These are phyloP conservation scores for Eledona agricola DNA, from an alignment of 2,888 invertebrate genomes.

Conservation along the genomic window DNA sequence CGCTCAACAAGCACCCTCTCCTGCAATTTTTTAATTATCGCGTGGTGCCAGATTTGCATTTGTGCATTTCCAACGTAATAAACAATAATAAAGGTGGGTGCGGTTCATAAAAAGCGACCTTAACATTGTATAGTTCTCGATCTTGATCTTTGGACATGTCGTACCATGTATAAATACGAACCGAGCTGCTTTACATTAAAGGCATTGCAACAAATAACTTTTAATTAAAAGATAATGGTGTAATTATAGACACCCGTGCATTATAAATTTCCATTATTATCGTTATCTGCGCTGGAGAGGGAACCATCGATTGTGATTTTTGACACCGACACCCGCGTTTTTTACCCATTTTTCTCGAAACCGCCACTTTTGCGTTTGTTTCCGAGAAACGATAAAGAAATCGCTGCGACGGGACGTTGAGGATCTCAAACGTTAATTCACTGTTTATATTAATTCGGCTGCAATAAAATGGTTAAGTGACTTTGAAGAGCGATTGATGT, in stretches of 20 bases:
- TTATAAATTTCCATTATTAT: conserved; percentile 28
- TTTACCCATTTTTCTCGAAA: not conserved
- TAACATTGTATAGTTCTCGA: conserved; percentile 37
- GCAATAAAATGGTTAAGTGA: conserved; percentile 14
- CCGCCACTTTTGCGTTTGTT: conserved; percentile 4
- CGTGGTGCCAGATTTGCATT: conserved; percentile 11
- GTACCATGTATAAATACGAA: conserved; percentile 25
- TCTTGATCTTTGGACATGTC: conserved; percentile 39
- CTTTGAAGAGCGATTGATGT: conserved; percentile 1
- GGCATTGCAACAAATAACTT: conserved; percentile 29
- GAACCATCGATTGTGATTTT: conserved; percentile 10
- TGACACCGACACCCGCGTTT: conserved; percentile 1
- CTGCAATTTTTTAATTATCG: conserved; percentile 26
- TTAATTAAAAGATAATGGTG: conserved; percentile 35
- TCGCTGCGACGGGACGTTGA: not conserved
- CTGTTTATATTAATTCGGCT: conserved; percentile 19
- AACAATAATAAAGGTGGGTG: conserved; percentile 31
- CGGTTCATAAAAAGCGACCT: conserved; percentile 40
- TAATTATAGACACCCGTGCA: conserved; percentile 23
- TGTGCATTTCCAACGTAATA: not conserved
- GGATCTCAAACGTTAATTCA: conserved; percentile 17
- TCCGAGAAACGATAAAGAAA: conserved; percentile 5
- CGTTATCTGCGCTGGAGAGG: conserved; percentile 12
- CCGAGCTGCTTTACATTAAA: conserved; percentile 24
- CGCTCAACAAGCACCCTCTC: conserved; percentile 7